Conservation (phyloP, 2,113 vertebrate species). For the Sciurus niger region DNA sequence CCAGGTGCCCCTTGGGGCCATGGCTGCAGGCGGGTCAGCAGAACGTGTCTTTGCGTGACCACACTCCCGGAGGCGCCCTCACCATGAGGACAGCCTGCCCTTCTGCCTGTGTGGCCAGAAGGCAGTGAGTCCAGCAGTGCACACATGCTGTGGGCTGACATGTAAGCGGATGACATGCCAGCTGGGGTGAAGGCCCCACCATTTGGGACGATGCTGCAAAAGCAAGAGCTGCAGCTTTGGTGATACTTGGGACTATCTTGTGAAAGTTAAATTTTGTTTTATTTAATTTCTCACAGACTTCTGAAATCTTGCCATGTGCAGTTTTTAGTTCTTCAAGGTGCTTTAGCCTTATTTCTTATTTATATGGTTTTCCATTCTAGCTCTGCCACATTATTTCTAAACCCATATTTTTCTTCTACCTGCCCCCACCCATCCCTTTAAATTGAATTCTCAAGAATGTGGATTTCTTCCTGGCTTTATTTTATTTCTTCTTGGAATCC, state of each 20-base stretch:
- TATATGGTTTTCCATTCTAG: constrained; percentile 34
- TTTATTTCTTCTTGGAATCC: not conserved
- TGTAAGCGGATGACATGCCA: not conserved
- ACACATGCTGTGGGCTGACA: accelerated
- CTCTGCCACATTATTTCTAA: constrained; percentile 17
- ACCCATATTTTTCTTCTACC: constrained; percentile 43
- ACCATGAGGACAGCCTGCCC: not conserved
- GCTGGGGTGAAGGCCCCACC: not conserved
- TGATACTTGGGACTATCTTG: not conserved
- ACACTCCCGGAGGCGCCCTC: not conserved
- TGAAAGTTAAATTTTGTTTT: constrained; percentile 68
- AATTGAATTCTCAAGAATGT: not conserved
- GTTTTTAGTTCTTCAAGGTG: constrained; percentile 58
- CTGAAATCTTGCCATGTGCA: constrained; percentile 60
- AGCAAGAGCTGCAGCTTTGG: not conserved
- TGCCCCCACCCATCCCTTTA: not conserved
- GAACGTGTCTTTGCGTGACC: not conserved
- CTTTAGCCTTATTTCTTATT: constrained; percentile 46
- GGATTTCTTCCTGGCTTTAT: constrained; percentile 15
- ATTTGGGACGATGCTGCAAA: not conserved
- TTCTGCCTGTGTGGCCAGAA: not conserved
- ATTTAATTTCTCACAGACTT: constrained; percentile 73
- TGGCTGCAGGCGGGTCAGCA: not conserved
- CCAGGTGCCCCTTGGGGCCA: not conserved
- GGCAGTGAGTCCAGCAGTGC: accelerated